Evolutionary conservation across 1,140 invertebrate species (phyloP), one percentile per base, ranked within the genome.

Genomic region (Scaptomyza montana): DNA sequence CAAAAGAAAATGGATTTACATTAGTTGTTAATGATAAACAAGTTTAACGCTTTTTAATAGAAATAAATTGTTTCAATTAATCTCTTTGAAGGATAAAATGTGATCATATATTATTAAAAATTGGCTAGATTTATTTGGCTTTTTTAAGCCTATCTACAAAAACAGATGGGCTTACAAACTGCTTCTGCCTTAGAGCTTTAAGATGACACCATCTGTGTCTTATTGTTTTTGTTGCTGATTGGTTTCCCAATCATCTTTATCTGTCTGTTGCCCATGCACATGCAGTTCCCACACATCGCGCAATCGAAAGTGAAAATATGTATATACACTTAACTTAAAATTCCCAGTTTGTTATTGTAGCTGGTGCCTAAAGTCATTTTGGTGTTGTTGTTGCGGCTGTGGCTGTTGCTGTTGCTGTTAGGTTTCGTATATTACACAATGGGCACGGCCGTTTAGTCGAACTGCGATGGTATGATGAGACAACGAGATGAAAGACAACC

Each of bases 271-370:
- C 9, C 9, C 47, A 47, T 46, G 64, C 71, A 77, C 57, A 66
- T 59, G 77, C 78, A 73, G 59, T 69, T 69, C 74, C 73, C 60
- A 67, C 56, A 51, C 62, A 54, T 4, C 13, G n/a, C 13, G n/a
- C 74, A 50, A 78, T 70, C 65, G 79, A 81, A 81, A 81, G 79
- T 82, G 79, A 82, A 81, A 81, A 76, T 56, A 81, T 82, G 72
- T 56, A 66, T 82, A 76, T 56, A 66, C 57, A 28, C 36, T 68
- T 53, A 39, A 54, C 45, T 39, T 33, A 65, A 25, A 51, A 61
- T 49, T 46, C 36, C 50, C 30, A 41, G 54, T 43, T 43, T 43
- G 39, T 39, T 39, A 9, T 9, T 10, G 36, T 41, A 45, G 55
- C 30, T 49, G 9, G 57, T 63, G 57, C 62, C 64, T 60, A 78